phyloP scores from a whole-genome alignment of 2,888 invertebrate species.

The Conomelus anceps region DNA sequence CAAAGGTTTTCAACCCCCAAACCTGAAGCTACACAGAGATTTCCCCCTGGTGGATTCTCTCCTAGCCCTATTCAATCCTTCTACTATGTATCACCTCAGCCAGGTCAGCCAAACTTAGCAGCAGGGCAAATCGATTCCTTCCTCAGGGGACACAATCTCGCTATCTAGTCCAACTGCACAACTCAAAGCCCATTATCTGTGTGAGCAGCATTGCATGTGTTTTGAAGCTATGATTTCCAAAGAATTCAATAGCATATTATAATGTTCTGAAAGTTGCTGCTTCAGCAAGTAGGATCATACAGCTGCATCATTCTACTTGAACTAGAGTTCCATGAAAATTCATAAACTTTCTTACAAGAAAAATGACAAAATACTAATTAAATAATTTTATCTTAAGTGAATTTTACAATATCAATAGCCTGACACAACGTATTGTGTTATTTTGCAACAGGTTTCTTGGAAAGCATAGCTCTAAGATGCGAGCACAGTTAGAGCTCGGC shows the following conservation, averaged over 20 bases:
- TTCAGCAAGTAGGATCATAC: too few relatives aligned
- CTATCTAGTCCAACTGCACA: conserved; percentile 26
- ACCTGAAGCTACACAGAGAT: conserved; percentile 42
- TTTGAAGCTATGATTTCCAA: background rate
- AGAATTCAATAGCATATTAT: too few relatives aligned
- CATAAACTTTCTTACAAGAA: too few relatives aligned
- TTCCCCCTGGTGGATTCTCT: conserved; percentile 19
- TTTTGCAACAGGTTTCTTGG: background rate
- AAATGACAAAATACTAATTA: too few relatives aligned
- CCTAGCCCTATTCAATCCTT: conserved; percentile 35
- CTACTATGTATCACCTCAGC: conserved; percentile 42
- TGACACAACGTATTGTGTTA: background rate
- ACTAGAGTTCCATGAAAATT: too few relatives aligned
- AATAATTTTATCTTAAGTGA: too few relatives aligned
- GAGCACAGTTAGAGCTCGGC: background rate
- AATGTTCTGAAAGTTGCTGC: too few relatives aligned
- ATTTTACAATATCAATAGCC: background rate
- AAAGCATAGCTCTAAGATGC: background rate
- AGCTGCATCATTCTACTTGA: too few relatives aligned
- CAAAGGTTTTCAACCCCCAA: conserved; percentile 42
- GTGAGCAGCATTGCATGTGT: background rate
- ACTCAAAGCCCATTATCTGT: background rate
- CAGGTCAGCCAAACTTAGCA: conserved; percentile 43
- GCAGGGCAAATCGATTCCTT: conserved; percentile 74
- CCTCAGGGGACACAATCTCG: conserved; percentile 53